Percentiles rank a stretch among this genome's conserved stretches.
phyloP scores from a whole-genome alignment of 2,888 invertebrate genomes.

The Tenthredo notha region DNA sequence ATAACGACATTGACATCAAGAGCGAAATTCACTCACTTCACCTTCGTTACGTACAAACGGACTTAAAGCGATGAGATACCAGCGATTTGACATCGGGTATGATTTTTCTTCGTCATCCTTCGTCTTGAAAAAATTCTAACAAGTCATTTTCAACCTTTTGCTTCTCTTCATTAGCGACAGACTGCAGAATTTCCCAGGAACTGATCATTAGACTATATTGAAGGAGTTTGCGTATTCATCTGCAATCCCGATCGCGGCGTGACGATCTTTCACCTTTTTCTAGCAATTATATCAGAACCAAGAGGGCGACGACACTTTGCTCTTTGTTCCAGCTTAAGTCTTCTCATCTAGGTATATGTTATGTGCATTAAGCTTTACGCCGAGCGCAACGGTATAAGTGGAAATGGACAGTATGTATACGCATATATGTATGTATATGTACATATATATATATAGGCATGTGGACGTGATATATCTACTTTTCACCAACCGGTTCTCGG shows the following conservation, averaged over 20 bases:
- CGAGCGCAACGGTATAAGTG: neutral
- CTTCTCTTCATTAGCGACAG: neutral
- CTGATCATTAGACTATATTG: neutral
- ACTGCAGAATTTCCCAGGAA: neutral
- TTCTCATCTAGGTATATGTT: no score
- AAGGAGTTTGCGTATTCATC: neutral
- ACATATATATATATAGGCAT: neutral
- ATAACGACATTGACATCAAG: neutral
- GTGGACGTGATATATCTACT: slow-evolving; percentile 38
- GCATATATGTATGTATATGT: neutral
- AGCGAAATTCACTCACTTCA: neutral
- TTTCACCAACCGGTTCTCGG: slow-evolving; percentile 42
- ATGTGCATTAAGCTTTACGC: neutral
- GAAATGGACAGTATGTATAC: neutral
- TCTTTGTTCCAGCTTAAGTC: slow-evolving; percentile 11
- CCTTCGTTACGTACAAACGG: neutral
- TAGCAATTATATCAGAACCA: slow-evolving; percentile 8
- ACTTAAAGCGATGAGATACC: neutral
- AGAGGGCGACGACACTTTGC: slow-evolving; percentile 23
- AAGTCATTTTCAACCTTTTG: neutral
- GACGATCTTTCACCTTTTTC: slow-evolving; percentile 13
- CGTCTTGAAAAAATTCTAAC: neutral
- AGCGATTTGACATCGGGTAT: neutral
- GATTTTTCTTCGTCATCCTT: neutral
- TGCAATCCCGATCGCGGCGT: neutral